Evolutionary conservation across 2,888 invertebrate species (phyloP).

Genomic region (Troides helena): DNA sequence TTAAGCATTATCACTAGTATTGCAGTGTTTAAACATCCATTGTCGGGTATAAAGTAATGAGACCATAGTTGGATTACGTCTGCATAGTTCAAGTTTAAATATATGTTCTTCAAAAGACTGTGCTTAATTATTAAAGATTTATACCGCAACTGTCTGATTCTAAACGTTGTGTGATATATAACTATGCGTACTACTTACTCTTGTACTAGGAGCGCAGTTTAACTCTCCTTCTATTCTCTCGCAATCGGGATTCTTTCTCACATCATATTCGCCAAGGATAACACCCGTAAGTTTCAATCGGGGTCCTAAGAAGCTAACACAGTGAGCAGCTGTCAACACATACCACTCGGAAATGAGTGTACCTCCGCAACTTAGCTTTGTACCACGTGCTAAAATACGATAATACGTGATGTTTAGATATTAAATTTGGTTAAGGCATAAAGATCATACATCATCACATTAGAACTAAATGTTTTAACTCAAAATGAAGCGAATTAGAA

Average conservation of each 20-base stretch:
- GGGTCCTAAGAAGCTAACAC: constrained; percentile 72
- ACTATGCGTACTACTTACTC: constrained; percentile 39
- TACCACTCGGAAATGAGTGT: constrained; percentile 77
- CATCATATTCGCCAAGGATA: constrained; percentile 83
- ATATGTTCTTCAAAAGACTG: too few species aligned
- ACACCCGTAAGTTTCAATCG: constrained; percentile 68
- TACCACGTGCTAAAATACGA: constrained; percentile 49
- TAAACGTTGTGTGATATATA: not conserved
- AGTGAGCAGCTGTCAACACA: constrained; percentile 82
- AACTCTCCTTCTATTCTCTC: constrained; percentile 53
- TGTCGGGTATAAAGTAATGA: too few species aligned
- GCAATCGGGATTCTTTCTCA: constrained; percentile 66
- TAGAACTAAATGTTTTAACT: too few species aligned
- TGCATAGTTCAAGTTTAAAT: too few species aligned
- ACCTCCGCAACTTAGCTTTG: constrained; percentile 70
- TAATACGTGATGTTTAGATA: not conserved
- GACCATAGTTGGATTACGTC: too few species aligned
- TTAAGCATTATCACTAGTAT: too few species aligned
- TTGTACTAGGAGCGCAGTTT: constrained; percentile 52
- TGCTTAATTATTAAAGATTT: too few species aligned
- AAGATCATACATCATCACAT: not conserved
- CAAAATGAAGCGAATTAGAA: not conserved
- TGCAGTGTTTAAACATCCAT: too few species aligned
- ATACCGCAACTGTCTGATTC: not conserved
- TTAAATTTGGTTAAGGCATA: not conserved